Evolutionary conservation across 2,888 invertebrate species (phyloP).

Genomic region (Strigamia crassipes): DNA sequence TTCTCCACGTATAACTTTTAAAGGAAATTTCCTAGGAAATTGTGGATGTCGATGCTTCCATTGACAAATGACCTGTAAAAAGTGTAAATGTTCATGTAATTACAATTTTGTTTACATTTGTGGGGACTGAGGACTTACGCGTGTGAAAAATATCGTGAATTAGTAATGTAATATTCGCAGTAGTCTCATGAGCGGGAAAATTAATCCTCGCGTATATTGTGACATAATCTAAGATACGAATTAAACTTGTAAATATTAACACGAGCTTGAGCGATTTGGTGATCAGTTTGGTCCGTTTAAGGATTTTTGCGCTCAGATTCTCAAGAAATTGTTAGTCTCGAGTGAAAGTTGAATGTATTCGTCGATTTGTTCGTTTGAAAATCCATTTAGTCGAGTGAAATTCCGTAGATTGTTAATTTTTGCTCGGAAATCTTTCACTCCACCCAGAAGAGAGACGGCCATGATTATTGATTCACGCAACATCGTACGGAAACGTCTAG

Average conservation of each 20-base stretch:
- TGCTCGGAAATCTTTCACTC: not conserved
- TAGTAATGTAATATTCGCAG: conserved; percentile 75
- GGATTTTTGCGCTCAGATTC: not conserved
- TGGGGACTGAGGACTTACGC: not conserved
- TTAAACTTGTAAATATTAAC: conserved; percentile 7
- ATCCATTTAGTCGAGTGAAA: not conserved
- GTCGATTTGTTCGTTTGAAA: conserved; percentile 44
- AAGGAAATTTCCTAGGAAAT: conserved; percentile 65
- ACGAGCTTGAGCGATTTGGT: not conserved
- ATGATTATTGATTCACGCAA: not conserved
- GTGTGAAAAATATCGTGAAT: conserved; percentile 64
- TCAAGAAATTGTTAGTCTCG: not conserved
- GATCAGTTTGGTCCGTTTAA: not conserved
- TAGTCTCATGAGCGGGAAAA: conserved; percentile 78
- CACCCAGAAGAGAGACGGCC: not conserved
- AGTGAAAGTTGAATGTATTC: conserved; percentile 43
- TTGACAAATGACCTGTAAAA: conserved; percentile 60
- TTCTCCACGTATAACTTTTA: conserved; percentile 65
- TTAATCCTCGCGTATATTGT: conserved; percentile 75
- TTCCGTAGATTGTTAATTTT: not conserved
- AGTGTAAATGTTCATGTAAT: no score
- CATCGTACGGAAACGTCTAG: no score
- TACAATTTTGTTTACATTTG: not conserved
- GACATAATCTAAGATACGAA: conserved; percentile 63
- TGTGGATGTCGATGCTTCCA: conserved; percentile 66